Percentiles rank a stretch among this genome's conserved stretches.
These are phyloP conservation scores for Orchestia grillus DNA, from an alignment of 1,140 invertebrate genomes.

Conservation along the genomic window DNA sequence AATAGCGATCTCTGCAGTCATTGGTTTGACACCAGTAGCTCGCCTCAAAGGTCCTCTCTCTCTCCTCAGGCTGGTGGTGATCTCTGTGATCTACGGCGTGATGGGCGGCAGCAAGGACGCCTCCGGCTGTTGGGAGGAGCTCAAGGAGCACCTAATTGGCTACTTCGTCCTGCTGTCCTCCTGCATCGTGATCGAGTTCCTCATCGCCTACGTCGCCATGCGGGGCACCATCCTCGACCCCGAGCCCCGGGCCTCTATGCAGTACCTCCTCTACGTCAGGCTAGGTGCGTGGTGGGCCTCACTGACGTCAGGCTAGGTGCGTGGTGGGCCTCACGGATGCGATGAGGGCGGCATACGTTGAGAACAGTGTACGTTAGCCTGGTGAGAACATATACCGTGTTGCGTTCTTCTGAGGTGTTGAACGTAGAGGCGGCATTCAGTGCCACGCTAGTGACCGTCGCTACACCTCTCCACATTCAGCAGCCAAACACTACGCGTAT, in stretches of 20 bases:
- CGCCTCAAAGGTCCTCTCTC: no score
- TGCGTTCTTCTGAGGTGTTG: no score
- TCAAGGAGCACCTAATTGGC: constrained; percentile 81
- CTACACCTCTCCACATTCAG: no score
- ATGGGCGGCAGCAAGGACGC: constrained; percentile 54
- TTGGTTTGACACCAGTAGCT: no score
- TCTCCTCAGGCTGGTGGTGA: constrained; percentile 62
- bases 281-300: constrained; percentile 77
- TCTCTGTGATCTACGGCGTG: constrained; percentile 64
- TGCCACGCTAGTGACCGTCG: no score
- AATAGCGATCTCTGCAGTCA: no score
- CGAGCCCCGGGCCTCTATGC: constrained; percentile 80
- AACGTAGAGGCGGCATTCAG: no score
- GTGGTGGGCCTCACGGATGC: background rate
- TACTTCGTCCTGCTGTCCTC: constrained; percentile 80
- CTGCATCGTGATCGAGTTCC: constrained; percentile 80
- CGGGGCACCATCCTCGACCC: constrained; percentile 87
- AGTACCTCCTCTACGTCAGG: constrained; percentile 86
- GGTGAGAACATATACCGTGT: no score
- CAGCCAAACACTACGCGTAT: no score
- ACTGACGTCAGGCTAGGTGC: constrained; percentile 85
- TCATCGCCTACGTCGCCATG: constrained; percentile 82
- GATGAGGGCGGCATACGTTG: no score
- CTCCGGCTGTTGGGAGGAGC: constrained; percentile 65
- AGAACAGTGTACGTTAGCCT: no score